Evolutionary conservation across 2,888 invertebrate species (phyloP).

Genomic region (Watsonalla cultraria): DNA sequence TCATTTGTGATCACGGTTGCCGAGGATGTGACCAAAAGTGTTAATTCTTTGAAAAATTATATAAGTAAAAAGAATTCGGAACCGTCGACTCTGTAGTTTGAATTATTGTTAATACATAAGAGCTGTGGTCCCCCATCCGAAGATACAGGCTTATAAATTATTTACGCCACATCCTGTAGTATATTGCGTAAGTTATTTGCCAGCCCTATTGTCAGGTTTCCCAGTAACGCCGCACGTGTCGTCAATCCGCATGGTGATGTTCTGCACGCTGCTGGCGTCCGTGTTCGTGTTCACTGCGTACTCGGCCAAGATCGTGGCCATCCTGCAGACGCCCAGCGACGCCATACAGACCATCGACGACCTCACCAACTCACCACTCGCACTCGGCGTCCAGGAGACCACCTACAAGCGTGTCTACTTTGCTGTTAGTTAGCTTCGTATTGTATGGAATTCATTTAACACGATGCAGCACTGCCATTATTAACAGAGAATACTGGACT

Average conservation of each 20-base stretch:
- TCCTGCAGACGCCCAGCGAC: constrained; percentile 81
- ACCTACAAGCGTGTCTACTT: constrained; percentile 79
- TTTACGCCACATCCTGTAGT: too few species aligned
- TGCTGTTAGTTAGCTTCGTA: constrained; percentile 42
- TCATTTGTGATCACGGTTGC: too few species aligned
- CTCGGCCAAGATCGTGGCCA: constrained; percentile 82
- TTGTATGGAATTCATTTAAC: background rate
- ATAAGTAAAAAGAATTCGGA: too few species aligned
- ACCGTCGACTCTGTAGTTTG: too few species aligned
- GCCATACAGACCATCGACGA: constrained; percentile 75
- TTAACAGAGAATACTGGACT: too few species aligned
- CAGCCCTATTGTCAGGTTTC: constrained; percentile 48
- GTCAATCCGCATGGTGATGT: constrained; percentile 75
- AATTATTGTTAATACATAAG: too few species aligned
- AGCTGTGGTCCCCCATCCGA: too few species aligned
- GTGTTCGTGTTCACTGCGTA: constrained; percentile 81
- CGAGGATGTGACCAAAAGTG: too few species aligned
- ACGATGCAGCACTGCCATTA: too few species aligned
- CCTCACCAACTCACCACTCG: constrained; percentile 75
- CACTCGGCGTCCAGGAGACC: constrained; percentile 78
- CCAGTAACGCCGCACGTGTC: constrained; percentile 61
- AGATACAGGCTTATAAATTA: too few species aligned
- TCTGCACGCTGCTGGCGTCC: constrained; percentile 74
- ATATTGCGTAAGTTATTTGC: too few species aligned
- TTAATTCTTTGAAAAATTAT: too few species aligned